Conservation (phyloP, 2,113 vertebrate species). For the Myrmophylax atrothorax region DNA sequence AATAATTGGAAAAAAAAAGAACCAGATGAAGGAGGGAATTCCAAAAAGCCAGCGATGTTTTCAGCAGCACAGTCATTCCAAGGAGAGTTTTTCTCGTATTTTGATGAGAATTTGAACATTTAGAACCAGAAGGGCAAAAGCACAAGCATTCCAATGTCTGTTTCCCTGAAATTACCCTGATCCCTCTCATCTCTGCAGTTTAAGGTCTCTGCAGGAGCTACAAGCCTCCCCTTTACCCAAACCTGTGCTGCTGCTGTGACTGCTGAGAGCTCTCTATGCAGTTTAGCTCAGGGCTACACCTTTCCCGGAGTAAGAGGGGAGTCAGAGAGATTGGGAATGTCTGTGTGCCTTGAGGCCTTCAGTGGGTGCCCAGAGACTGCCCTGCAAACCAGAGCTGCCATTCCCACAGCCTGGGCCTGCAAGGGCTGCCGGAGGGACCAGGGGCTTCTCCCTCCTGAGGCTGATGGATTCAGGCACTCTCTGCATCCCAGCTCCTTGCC, state of each 20-base stretch:
- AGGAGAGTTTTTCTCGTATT: neutral
- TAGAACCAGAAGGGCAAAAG: neutral
- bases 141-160: neutral
- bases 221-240: conserved; percentile 1
- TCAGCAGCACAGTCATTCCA: neutral
- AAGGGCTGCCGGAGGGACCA: neutral
- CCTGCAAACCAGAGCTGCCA: neutral
- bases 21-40: neutral
- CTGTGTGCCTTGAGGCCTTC: neutral
- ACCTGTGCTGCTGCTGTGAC: neutral
- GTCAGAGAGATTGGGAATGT: neutral
- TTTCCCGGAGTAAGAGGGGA: neutral
- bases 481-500: neutral
- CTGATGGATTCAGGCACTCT: neutral
- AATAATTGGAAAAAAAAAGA: neutral
- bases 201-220: neutral
- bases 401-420: neutral
- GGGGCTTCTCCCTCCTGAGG: neutral
- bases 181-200: neutral
- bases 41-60: neutral
- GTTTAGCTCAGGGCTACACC: neutral
- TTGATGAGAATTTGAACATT: neutral
- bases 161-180: neutral
- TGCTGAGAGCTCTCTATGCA: neutral
- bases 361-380: neutral